A percentile compares a stretch with the other conserved stretches of the same genome.
Conservation (phyloP, 2,888 invertebrate genomes). For the Drosophila engyochracea region DNA sequence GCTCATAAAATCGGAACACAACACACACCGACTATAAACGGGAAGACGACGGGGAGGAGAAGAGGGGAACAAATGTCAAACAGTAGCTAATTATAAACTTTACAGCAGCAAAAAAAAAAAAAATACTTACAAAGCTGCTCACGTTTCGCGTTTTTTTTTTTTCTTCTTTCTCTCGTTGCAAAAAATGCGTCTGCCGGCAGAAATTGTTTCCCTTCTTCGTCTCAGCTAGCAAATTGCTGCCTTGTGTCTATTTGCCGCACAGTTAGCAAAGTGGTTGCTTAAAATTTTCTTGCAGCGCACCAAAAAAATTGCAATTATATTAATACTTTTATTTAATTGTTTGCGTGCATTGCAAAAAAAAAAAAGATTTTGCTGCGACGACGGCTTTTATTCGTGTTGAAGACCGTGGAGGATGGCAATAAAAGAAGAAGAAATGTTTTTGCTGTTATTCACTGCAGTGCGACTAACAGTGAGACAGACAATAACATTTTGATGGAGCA, state of each 20-base stretch:
- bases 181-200: constrained; percentile 66
- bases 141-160: constrained; percentile 49
- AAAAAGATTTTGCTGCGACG: constrained; percentile 25
- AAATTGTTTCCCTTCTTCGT: constrained; percentile 12
- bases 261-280: neutral
- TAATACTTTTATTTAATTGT: constrained; percentile 36
- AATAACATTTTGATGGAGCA: neutral
- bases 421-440: constrained; percentile 36
- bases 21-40: constrained; percentile 11
- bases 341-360: constrained; percentile 53
- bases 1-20: constrained; percentile 1
- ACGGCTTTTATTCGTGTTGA: constrained; percentile 41
- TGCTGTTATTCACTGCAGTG: constrained; percentile 13
- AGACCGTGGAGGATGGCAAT: constrained; percentile 28
- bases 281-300: constrained; percentile 5
- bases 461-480: constrained; percentile 1
- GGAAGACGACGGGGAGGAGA: neutral
- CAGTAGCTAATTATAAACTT: constrained; percentile 27
- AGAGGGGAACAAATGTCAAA: neutral
- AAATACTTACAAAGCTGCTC: constrained; percentile 48
- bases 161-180: constrained; percentile 29
- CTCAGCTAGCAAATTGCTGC: constrained; percentile 1
- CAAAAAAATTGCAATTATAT: constrained; percentile 5
- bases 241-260: neutral
- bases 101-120: constrained; percentile 5